Evolutionary conservation across 2,797 vertebrate genomes (phyloP), one percentile per base, ranked within the genome.

Genomic region (Sebastes miniatus): DNA sequence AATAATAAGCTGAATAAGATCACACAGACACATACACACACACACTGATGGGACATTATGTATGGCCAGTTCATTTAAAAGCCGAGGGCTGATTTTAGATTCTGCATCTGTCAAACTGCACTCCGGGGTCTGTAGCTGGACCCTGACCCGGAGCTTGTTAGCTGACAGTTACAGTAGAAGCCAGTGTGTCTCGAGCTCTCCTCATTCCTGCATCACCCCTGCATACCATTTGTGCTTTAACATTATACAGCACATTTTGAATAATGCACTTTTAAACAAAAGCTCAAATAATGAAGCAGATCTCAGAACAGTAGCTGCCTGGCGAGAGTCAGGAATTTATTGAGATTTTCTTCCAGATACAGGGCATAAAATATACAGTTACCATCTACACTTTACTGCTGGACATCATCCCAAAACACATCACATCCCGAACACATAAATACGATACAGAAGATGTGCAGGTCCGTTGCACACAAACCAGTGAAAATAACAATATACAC

Each of bases 1-100:
- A 22, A 70, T 84, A 83, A 87, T 89, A 65, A 83, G 29, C 39
- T 14, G 69, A 73, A 66, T 86, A 36, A 64, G n/a, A 81, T 77
- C 12, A 61, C 29, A 52, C 20, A 72, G 5, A 56, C 39, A 27
- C 32, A 18, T n/a, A 52, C 16, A 50, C 31, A 13, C 47, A 52
- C 16, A 50, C 69, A 65, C 61, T 77, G 4, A 74, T 22, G 11
- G 74, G 47, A 58, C 62, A 50, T 62, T 62, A 67, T 73, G 12
- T 47, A 47, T 57, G 27, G 4, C 65, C 1, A 0, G 56, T 73
- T 77, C 62, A 72, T 77, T 63, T 54, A 24, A 3, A 78, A n/a
- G 57, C 81, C 58, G 1, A 13, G 9, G 76, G 76, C 73, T 59
- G 73, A 78, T 78, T 76, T 76, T 20, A 69, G 27, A 83, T 85